Evolutionary conservation across 2,888 invertebrate species (phyloP).

Genomic region (Falcaria lacertinaria): DNA sequence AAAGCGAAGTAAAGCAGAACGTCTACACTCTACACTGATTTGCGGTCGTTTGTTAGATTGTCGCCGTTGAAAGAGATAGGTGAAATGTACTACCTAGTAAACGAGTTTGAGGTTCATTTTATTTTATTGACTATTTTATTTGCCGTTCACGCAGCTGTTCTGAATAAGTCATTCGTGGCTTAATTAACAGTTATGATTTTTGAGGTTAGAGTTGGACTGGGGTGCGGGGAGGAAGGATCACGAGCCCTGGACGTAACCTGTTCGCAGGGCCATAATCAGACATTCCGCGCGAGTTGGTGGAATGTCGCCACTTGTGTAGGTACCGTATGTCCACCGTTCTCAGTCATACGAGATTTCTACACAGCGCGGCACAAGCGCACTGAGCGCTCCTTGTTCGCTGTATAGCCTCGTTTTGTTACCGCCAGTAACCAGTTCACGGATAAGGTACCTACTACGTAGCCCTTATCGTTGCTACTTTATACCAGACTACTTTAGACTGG

Average conservation of each 20-base stretch:
- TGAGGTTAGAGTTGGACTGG: constrained; percentile 59
- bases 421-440: constrained; percentile 53
- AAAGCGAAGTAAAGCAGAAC: constrained; percentile 71
- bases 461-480: constrained; percentile 62
- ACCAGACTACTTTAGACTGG: constrained; percentile 25
- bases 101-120: constrained; percentile 60
- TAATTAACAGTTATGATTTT: constrained; percentile 34
- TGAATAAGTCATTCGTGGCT: constrained; percentile 46
- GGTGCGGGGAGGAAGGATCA: constrained; percentile 55
- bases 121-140: constrained; percentile 27
- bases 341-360: constrained; percentile 69
- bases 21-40: constrained; percentile 55
- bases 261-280: constrained; percentile 63
- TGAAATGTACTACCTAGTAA: constrained; percentile 66
- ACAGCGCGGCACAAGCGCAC: constrained; percentile 55
- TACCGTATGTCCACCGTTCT: constrained; percentile 68
- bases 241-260: constrained; percentile 57
- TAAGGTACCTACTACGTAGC: constrained; percentile 27
- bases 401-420: constrained; percentile 60
- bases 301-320: constrained; percentile 70
- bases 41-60: constrained; percentile 71
- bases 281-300: constrained; percentile 66
- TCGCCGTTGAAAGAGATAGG: constrained; percentile 63
- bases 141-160: constrained; percentile 52
- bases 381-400: constrained; percentile 41